These are phyloP conservation scores for Rhagoletis zephyria DNA, from an alignment of 1,140 invertebrate genomes.

Conservation along the genomic window DNA sequence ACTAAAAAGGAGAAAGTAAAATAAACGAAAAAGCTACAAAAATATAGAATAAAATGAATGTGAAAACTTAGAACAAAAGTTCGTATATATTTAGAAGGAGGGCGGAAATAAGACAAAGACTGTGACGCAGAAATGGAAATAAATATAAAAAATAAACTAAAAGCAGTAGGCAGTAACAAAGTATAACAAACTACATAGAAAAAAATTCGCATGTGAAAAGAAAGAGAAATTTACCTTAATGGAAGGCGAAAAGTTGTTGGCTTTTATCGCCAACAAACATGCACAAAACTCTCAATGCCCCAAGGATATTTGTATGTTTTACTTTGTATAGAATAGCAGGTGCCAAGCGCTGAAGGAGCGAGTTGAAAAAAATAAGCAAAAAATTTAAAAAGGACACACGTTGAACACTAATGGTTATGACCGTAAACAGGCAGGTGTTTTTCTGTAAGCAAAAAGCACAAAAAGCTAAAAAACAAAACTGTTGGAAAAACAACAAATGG, in stretches of 20 bases:
- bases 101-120: background rate
- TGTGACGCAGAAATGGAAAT: background rate
- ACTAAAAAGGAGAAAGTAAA: background rate
- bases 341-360: conserved; percentile 3
- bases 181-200: conserved; percentile 4
- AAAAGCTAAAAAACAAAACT: background rate
- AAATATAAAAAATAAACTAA: background rate
- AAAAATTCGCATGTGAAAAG: background rate
- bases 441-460: background rate
- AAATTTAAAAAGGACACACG: background rate
- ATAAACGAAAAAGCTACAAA: background rate
- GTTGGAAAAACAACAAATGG: background rate
- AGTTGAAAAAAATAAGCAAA: conserved; percentile 1
- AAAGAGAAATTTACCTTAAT: conserved; percentile 32
- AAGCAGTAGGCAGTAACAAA: background rate
- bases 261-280: conserved; percentile 39
- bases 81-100: background rate
- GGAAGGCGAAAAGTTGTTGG: conserved; percentile 45
- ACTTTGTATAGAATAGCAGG: background rate
- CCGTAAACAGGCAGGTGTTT: conserved; percentile 35
- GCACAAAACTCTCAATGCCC: background rate
- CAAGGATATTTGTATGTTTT: background rate
- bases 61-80: background rate
- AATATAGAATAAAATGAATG: background rate
- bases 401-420: conserved; percentile 8